A percentile compares a stretch with the other conserved stretches of the same genome.
Evolutionary conservation across 2,113 vertebrate genomes (phyloP).

Genomic region (Trogon melanurus): DNA sequence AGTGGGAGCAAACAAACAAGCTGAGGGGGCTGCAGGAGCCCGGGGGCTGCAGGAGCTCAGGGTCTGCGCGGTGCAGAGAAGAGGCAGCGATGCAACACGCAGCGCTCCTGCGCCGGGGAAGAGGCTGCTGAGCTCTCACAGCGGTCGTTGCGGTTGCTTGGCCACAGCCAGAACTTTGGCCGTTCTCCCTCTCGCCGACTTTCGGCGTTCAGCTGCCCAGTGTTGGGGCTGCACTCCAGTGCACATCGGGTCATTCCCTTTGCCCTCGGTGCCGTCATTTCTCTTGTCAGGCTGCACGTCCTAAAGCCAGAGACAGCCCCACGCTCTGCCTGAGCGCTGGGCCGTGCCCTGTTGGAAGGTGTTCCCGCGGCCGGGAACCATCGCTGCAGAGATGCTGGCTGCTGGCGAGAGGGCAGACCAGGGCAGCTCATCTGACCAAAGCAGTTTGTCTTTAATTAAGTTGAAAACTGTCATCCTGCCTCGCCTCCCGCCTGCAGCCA

Average conservation of each 20-base stretch:
- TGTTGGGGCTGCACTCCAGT: fast-evolving
- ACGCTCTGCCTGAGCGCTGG: background rate
- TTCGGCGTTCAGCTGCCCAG: fast-evolving
- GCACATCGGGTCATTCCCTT: fast-evolving
- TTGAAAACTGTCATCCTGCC: background rate
- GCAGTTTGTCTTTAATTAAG: background rate
- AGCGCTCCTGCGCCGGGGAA: fast-evolving
- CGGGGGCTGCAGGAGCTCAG: fast-evolving
- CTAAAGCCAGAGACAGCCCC: background rate
- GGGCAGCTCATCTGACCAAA: background rate
- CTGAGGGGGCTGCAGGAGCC: fast-evolving
- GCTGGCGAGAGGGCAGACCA: fast-evolving
- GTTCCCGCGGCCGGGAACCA: fast-evolving
- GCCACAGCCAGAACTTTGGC: fast-evolving
- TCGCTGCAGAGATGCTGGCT: fast-evolving
- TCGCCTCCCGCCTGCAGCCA: background rate
- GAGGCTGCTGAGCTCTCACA: background rate
- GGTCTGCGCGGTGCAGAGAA: background rate
- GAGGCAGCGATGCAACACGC: fast-evolving
- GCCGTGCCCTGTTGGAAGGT: fast-evolving
- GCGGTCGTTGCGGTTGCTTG: fast-evolving
- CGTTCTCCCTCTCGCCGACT: fast-evolving
- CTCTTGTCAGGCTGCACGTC: background rate
- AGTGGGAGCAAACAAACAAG: background rate
- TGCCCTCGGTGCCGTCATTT: fast-evolving